A percentile compares a stretch with the other conserved stretches of the same genome.
Evolutionary conservation across 2,888 invertebrate genomes (phyloP).

Genomic region (Craniophora ligustri): DNA sequence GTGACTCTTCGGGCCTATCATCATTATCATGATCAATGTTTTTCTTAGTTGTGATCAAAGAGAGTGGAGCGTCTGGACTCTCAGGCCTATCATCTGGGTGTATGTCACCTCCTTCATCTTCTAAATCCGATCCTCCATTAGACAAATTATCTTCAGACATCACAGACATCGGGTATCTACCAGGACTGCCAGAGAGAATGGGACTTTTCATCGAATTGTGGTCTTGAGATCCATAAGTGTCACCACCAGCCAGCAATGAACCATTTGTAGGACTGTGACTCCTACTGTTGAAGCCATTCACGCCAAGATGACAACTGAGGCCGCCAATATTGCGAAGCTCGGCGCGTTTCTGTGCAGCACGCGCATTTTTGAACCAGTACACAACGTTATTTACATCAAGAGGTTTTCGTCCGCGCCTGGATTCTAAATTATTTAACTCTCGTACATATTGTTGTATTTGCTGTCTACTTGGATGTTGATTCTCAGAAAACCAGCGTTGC

Average conservation of each 20-base stretch:
- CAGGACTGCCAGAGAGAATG: slow-evolving; percentile 87
- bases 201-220: slow-evolving; percentile 90
- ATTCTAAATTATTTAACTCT: slow-evolving; percentile 97
- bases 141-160: slow-evolving; percentile 91
- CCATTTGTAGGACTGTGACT: slow-evolving; percentile 91
- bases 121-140: slow-evolving; percentile 90
- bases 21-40: slow-evolving; percentile 81
- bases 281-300: slow-evolving; percentile 90
- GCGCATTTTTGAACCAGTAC: slow-evolving; percentile 99
- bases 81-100: slow-evolving; percentile 88
- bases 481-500: slow-evolving; percentile 98
- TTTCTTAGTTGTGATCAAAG: slow-evolving; percentile 90
- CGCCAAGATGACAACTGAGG: slow-evolving; percentile 87
- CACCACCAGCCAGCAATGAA: slow-evolving; percentile 89
- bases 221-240: slow-evolving; percentile 88
- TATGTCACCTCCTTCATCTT: slow-evolving; percentile 90
- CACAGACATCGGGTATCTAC: slow-evolving; percentile 89
- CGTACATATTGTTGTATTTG: slow-evolving; percentile 98
- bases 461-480: slow-evolving; percentile 98
- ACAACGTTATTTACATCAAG: slow-evolving; percentile 98
- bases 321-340: slow-evolving; percentile 92
- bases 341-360: slow-evolving; percentile 98
- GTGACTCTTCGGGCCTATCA: slow-evolving; percentile 84
- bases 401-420: slow-evolving; percentile 97
- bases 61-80: slow-evolving; percentile 91